Evolutionary conservation across 2,888 invertebrate species (phyloP).

Genomic region (Pristionchus arcanus): DNA sequence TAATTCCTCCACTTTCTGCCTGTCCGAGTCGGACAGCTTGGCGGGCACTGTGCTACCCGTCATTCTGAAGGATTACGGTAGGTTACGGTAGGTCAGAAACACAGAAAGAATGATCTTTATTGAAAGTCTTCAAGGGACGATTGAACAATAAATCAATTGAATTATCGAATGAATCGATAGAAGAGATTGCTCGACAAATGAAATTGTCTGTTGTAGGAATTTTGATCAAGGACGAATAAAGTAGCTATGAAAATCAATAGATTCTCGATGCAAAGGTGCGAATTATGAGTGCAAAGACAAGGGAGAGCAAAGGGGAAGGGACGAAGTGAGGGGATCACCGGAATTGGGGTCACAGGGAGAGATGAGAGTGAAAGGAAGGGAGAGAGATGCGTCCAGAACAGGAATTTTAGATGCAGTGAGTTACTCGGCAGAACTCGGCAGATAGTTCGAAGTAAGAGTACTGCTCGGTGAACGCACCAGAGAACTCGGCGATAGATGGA

Average conservation of each 20-base stretch:
- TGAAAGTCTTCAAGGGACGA: not conserved
- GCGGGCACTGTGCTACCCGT: not conserved
- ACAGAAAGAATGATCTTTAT: too few species aligned
- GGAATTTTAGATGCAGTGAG: not conserved
- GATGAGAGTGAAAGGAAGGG: constrained; percentile 51
- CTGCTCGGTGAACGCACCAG: too few species aligned
- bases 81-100: not conserved
- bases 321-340: constrained; percentile 22
- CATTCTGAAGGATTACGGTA: constrained; percentile 32
- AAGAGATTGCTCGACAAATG: too few species aligned
- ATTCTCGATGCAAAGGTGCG: not conserved
- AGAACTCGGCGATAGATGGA: not conserved
- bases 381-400: constrained; percentile 1
- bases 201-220: not conserved
- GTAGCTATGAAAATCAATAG: not conserved
- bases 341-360: constrained; percentile 40
- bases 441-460: not conserved
- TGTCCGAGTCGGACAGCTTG: constrained; percentile 63
- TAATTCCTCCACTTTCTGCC: constrained; percentile 66
- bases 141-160: too few species aligned
- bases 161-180: too few species aligned
- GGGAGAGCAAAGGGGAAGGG: constrained; percentile 23
- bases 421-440: not conserved
- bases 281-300: constrained; percentile 8
- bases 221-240: not conserved